Evolutionary conservation across 2,888 invertebrate genomes (phyloP).

Genomic region (Cantharis rufa): DNA sequence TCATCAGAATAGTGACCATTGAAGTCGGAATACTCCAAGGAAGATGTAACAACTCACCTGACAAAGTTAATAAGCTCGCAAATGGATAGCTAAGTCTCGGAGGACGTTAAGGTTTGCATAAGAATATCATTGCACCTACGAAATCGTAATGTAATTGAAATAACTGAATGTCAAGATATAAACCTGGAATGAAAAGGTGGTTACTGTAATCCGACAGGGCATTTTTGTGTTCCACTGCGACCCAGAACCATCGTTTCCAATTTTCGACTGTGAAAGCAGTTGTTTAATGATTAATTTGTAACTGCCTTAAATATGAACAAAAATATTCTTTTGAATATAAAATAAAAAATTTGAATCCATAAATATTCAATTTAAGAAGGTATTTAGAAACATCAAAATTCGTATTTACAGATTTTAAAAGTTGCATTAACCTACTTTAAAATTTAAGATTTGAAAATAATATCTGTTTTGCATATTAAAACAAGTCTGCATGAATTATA

Average conservation of each 20-base stretch:
- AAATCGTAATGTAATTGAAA: background rate
- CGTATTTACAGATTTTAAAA: background rate
- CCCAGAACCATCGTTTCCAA: background rate
- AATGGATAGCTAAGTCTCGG: background rate
- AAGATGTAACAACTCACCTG: background rate
- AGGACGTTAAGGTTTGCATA: background rate
- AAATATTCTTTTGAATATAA: background rate
- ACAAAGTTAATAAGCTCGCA: background rate
- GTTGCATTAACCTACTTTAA: background rate
- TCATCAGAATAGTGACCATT: background rate
- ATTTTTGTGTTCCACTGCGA: background rate
- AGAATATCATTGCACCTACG: background rate
- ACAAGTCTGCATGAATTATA: slow-evolving; percentile 17
- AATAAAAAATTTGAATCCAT: background rate
- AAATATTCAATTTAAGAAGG: background rate
- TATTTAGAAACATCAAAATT: background rate
- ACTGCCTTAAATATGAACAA: background rate
- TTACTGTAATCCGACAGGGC: background rate
- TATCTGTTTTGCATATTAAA: slow-evolving; percentile 23
- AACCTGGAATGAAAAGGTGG: background rate
- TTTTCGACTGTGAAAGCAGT: background rate
- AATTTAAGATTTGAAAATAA: slow-evolving; percentile 13
- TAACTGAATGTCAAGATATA: background rate
- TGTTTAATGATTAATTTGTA: background rate
- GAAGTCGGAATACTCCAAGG: background rate